These are phyloP conservation scores for Margarornis squamiger DNA, from an alignment of 2,797 vertebrate genomes.

Conservation along the genomic window DNA sequence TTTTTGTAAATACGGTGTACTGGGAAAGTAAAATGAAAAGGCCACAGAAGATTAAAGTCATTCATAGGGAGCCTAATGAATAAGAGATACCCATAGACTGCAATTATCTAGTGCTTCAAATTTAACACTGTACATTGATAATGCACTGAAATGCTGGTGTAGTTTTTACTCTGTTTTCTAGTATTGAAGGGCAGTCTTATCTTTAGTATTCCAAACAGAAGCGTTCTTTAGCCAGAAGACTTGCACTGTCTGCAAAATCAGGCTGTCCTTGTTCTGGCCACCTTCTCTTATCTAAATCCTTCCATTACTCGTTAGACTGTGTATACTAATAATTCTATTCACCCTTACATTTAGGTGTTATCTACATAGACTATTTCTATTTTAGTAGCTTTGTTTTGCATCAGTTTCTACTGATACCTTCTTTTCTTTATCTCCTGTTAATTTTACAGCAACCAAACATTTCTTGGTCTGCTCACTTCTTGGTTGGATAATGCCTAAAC, in stretches of 20 bases:
- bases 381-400: neutral
- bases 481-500: neutral
- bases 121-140: neutral
- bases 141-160: accelerated
- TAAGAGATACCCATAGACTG: neutral
- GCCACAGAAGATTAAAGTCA: accelerated
- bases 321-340: neutral
- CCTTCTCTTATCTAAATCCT: neutral
- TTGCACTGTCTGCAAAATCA: neutral
- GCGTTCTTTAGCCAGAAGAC: neutral
- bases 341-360: neutral
- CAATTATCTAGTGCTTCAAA: neutral
- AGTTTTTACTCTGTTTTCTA: neutral
- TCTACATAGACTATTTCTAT: neutral
- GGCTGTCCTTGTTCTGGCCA: neutral
- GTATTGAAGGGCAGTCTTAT: neutral
- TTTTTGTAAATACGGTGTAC: neutral
- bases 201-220: neutral
- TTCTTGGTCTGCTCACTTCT: neutral
- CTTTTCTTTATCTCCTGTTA: neutral
- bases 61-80: neutral
- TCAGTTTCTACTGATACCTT: neutral
- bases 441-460: neutral
- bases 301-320: neutral
- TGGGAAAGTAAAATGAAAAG: neutral